These are phyloP conservation scores for Tetragonisca angustula DNA, from an alignment of 2,888 invertebrate genomes.

Conservation along the genomic window DNA sequence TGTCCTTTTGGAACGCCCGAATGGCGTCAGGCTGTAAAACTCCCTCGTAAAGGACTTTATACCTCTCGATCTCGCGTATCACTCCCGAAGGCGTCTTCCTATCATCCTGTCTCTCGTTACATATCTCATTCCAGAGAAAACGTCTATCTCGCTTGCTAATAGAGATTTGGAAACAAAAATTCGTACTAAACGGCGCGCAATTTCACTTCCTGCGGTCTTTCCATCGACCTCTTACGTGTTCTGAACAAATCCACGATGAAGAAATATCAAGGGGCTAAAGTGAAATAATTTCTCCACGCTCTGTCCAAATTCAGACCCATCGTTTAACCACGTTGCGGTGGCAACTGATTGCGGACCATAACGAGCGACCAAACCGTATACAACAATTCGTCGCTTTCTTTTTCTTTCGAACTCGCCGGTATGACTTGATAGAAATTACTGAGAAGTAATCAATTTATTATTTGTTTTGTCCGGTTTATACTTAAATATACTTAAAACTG, in stretches of 20 bases:
- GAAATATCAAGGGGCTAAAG: background rate
- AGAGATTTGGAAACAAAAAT: no score
- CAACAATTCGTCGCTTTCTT: no score
- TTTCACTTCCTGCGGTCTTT: background rate
- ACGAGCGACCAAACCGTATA: no score
- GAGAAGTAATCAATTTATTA: no score
- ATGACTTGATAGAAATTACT: no score
- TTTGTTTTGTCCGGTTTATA: no score
- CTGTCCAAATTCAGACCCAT: background rate
- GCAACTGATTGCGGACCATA: no score
- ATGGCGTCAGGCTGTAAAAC: conserved; percentile 6
- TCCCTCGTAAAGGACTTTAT: conserved; percentile 16
- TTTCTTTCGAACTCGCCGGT: no score
- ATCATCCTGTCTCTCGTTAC: background rate
- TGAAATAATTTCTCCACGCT: background rate
- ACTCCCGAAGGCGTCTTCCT: background rate
- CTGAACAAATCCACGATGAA: background rate
- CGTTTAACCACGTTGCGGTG: no score
- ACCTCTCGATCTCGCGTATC: background rate
- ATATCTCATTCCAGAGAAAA: background rate
- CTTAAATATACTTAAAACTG: no score
- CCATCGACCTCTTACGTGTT: background rate
- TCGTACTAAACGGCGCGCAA: no score
- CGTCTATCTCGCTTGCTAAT: background rate
- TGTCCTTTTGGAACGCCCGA: conserved; percentile 5